These are phyloP conservation scores for Pterocles orientalis DNA, from an alignment of 2,113 vertebrate genomes.

Conservation along the genomic window DNA sequence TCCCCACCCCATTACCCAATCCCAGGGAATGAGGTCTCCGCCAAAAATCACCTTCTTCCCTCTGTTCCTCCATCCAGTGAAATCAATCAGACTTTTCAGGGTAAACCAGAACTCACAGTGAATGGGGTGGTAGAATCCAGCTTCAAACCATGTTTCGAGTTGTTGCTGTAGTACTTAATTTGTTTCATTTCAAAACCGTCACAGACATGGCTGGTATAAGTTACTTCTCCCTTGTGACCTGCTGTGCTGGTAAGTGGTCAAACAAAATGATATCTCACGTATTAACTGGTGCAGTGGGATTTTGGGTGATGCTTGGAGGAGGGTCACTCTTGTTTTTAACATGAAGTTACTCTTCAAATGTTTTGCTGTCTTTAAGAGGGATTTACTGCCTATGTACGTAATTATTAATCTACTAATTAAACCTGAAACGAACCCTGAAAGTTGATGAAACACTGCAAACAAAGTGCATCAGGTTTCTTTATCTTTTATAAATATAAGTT, in stretches of 20 bases:
- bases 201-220: not conserved
- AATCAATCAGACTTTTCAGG: not conserved
- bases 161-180: not conserved
- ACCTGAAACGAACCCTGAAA: not conserved
- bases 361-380: not conserved
- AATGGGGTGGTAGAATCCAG: not conserved
- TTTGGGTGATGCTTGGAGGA: not conserved
- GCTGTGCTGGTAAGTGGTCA: not conserved
- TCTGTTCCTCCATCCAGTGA: rapidly evolving
- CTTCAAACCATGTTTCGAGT: not conserved
- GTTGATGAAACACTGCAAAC: not conserved
- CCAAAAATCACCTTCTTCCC: not conserved
- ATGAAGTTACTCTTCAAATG: not conserved
- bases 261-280: not conserved
- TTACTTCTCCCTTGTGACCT: not conserved
- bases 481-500: not conserved
- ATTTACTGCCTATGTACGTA: constrained; percentile 4
- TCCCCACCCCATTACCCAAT: not conserved
- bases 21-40: not conserved
- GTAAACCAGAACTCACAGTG: rapidly evolving
- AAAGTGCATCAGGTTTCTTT: not conserved
- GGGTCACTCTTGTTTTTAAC: not conserved
- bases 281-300: constrained; percentile 1
- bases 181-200: not conserved
- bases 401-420: constrained; percentile 12